These are phyloP conservation scores for Amblyjoppa fuscipennis DNA, from an alignment of 2,888 invertebrate species.

Conservation along the genomic window DNA sequence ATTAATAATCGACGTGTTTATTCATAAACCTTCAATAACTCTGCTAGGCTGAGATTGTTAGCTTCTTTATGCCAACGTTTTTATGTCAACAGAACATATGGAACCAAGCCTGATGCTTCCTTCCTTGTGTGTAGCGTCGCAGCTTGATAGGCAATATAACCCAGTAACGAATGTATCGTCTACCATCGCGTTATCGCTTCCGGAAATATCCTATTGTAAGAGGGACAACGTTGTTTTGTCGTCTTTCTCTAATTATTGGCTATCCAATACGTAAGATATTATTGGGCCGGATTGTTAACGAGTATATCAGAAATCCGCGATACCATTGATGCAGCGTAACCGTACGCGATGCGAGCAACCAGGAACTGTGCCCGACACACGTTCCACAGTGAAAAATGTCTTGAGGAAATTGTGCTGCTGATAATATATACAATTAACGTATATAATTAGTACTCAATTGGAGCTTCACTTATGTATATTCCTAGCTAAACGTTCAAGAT, in stretches of 20 bases:
- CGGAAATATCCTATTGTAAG: background rate
- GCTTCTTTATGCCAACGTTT: slow-evolving; percentile 19
- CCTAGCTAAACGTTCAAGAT: slow-evolving; percentile 58
- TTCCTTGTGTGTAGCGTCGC: slow-evolving; percentile 35
- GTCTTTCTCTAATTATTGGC: slow-evolving; percentile 13
- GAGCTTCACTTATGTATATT: slow-evolving; percentile 36
- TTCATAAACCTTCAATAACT: background rate
- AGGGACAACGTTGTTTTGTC: slow-evolving; percentile 10
- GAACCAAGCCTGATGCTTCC: slow-evolving; percentile 7
- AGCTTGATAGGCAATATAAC: background rate
- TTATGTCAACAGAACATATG: slow-evolving; percentile 6
- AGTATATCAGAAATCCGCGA: slow-evolving; percentile 17
- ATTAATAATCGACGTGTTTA: background rate
- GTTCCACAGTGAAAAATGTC: slow-evolving; percentile 8
- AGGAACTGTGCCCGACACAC: slow-evolving; percentile 1
- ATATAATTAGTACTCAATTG: slow-evolving; percentile 38
- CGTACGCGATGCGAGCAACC: slow-evolving; percentile 29
- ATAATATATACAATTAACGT: slow-evolving; percentile 40
- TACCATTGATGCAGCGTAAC: slow-evolving; percentile 21
- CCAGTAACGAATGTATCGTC: slow-evolving; percentile 23
- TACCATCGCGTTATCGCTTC: background rate
- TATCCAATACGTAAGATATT: slow-evolving; percentile 31
- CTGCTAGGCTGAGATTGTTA: slow-evolving; percentile 11
- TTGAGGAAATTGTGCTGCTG: slow-evolving; percentile 28
- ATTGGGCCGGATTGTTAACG: slow-evolving; percentile 28